A percentile compares a stretch with the other conserved stretches of the same genome.
Evolutionary conservation across 2,888 invertebrate species (phyloP).

Genomic region (Biston betularia): DNA sequence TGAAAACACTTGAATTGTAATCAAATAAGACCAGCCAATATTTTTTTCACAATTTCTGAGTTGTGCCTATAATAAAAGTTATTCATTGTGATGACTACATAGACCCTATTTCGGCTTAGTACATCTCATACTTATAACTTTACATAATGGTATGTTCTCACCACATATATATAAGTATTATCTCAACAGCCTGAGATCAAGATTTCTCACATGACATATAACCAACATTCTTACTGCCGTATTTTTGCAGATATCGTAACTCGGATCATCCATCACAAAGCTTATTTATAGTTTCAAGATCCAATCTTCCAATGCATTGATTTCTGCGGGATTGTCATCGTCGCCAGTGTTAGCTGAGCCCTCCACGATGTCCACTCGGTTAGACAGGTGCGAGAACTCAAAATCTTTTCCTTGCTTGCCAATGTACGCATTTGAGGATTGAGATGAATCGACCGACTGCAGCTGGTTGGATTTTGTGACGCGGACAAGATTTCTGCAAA

Average conservation of each 20-base stretch:
- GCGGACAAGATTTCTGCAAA: slow-evolving; percentile 92
- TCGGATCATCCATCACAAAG: not conserved
- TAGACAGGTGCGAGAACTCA: slow-evolving; percentile 91
- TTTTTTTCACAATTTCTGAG: too few species aligned
- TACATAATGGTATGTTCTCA: not conserved
- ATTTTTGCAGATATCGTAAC: not conserved
- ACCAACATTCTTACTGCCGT: not conserved
- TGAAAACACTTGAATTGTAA: too few species aligned
- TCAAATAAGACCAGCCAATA: too few species aligned
- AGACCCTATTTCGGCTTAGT: too few species aligned
- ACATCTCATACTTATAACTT: not conserved
- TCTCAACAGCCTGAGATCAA: slow-evolving; percentile 8
- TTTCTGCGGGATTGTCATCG: slow-evolving; percentile 87
- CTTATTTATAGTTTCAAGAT: slow-evolving; percentile 84
- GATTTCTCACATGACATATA: not conserved
- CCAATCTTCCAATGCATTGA: slow-evolving; percentile 90
- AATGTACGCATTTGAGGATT: slow-evolving; percentile 87
- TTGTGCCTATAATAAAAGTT: too few species aligned
- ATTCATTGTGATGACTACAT: too few species aligned
- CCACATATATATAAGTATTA: too few species aligned
- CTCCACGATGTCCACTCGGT: slow-evolving; percentile 90
- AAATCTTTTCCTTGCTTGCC: slow-evolving; percentile 94
- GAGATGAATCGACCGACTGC: slow-evolving; percentile 89
- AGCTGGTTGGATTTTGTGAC: slow-evolving; percentile 94
- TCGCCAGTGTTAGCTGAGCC: slow-evolving; percentile 86